A percentile compares a stretch with the other conserved stretches of the same genome.
Evolutionary conservation across 1,140 invertebrate genomes (phyloP).

Genomic region (Epicauta chinensis): DNA sequence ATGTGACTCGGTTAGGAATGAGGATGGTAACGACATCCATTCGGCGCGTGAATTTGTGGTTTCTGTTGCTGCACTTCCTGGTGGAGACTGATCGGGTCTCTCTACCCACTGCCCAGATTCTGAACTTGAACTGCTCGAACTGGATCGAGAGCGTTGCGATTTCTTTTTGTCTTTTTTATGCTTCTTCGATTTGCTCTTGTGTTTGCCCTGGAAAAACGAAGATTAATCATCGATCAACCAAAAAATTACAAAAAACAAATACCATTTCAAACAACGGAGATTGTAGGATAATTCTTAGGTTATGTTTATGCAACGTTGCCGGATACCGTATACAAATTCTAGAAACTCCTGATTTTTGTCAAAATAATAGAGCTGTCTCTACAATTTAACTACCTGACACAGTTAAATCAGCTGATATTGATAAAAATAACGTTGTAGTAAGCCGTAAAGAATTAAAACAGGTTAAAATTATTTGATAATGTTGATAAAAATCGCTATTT

Average conservation of each 20-base stretch:
- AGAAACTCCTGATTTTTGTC: no score
- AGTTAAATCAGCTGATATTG: no score
- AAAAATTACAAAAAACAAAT: not conserved
- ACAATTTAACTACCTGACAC: no score
- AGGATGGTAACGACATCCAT: conserved; percentile 46
- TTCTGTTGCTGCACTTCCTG: conserved; percentile 3
- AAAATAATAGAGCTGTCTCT: no score
- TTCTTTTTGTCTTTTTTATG: conserved; percentile 27
- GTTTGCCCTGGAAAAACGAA: conserved; percentile 27
- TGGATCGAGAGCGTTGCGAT: conserved; percentile 8
- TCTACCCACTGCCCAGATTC: conserved; percentile 37
- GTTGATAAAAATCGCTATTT: no score
- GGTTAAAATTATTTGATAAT: no score
- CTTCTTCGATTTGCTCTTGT: conserved; percentile 31
- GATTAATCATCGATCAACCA: not conserved
- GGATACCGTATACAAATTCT: not conserved
- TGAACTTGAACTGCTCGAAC: conserved; percentile 15
- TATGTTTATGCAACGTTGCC: not conserved
- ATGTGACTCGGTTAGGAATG: conserved; percentile 41
- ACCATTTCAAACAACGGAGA: not conserved
- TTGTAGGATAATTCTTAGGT: not conserved
- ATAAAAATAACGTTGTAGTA: no score
- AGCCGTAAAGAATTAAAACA: no score
- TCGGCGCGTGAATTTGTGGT: conserved; percentile 41
- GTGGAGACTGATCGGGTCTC: conserved; percentile 21